These are phyloP conservation scores for Oryctes rhinoceros DNA, from an alignment of 1,140 invertebrate genomes.

Conservation along the genomic window DNA sequence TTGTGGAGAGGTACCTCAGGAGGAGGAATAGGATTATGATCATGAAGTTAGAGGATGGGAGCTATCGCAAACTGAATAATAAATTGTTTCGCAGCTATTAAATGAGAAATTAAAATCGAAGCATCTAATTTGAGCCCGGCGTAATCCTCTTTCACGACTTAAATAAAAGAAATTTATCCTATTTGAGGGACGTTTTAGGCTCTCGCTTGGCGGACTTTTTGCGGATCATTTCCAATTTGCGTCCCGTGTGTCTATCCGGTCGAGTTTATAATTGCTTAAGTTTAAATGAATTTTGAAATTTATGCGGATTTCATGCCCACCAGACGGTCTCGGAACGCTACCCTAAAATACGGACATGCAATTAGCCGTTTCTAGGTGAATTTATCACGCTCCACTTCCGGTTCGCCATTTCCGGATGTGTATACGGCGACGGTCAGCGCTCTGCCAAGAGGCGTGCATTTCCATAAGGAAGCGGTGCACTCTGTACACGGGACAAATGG, in stretches of 20 bases:
- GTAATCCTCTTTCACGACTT: neutral
- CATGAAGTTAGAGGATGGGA: too few species aligned
- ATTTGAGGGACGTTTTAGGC: neutral
- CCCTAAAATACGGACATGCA: conserved; percentile 14
- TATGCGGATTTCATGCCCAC: conserved; percentile 17
- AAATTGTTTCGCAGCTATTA: too few species aligned
- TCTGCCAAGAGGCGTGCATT: neutral
- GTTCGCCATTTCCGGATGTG: conserved; percentile 6
- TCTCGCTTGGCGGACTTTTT: neutral
- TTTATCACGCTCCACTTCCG: conserved; percentile 17
- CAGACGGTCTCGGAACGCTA: conserved; percentile 5
- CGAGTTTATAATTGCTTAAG: conserved; percentile 18
- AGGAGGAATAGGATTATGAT: too few species aligned
- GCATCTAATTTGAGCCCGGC: too few species aligned
- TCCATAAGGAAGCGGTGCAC: neutral
- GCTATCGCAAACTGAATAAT: too few species aligned
- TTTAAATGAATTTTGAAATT: conserved; percentile 20
- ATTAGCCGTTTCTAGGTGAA: conserved; percentile 21
- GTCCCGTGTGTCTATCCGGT: neutral
- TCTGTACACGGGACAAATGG: too few species aligned
- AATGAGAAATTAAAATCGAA: too few species aligned
- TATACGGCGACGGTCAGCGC: conserved; percentile 11
- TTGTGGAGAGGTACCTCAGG: too few species aligned
- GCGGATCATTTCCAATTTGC: conserved; percentile 4
- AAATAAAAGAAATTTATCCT: neutral